Evolutionary conservation across 2,113 vertebrate genomes (phyloP).

Genomic region (Crocuta crocuta): DNA sequence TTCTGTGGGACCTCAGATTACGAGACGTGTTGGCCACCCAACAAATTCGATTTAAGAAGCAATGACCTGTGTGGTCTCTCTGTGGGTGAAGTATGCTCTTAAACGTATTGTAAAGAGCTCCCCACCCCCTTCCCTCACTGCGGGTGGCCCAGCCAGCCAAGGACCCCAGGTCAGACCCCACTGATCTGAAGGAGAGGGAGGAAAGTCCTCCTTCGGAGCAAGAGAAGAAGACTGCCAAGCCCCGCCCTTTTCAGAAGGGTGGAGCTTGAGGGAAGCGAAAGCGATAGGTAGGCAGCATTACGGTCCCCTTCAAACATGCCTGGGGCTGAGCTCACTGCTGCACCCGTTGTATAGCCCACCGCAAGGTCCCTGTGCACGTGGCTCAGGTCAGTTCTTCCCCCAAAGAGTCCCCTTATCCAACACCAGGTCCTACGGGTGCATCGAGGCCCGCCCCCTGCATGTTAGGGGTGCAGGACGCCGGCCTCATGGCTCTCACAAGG

Average conservation of each 20-base stretch:
- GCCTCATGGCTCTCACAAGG: rapidly evolving
- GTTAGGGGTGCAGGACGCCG: rapidly evolving
- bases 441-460: rapidly evolving
- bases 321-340: background rate
- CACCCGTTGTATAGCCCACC: rapidly evolving
- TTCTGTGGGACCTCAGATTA: background rate
- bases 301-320: background rate
- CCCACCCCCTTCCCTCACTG: background rate
- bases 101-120: background rate
- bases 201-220: background rate
- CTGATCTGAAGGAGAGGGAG: background rate
- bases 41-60: background rate
- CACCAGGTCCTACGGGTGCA: rapidly evolving
- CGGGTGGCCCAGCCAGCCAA: no score
- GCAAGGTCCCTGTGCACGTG: background rate
- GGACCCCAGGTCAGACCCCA: background rate
- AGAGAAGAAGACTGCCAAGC: background rate
- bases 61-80: background rate
- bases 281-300: no score
- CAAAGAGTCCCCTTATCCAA: rapidly evolving
- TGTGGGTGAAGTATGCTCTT: background rate
- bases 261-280: no score
- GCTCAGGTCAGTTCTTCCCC: background rate
- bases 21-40: background rate
- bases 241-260: background rate